Evolutionary conservation across 1,140 invertebrate genomes (phyloP).

Genomic region (Yoshiicerus persimilis): DNA sequence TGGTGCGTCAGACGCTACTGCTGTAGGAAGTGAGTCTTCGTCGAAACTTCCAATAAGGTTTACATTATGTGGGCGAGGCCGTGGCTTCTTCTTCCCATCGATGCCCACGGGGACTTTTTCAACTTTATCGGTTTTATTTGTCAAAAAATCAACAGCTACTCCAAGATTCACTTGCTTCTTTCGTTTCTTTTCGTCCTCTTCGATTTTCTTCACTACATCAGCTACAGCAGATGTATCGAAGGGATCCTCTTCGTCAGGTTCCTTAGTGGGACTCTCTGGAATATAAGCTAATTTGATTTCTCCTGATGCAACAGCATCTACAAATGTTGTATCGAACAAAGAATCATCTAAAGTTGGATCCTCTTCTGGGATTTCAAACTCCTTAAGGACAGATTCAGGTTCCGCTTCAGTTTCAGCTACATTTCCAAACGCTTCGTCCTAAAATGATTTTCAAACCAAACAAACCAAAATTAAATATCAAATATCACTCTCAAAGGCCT

Average conservation of each 20-base stretch:
- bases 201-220: conserved; percentile 74
- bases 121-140: conserved; percentile 60
- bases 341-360: conserved; percentile 41
- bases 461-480: too few relatives aligned
- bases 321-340: conserved; percentile 77
- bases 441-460: conserved; percentile 45
- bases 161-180: conserved; percentile 79
- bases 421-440: conserved; percentile 51
- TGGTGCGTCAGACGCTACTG: background rate
- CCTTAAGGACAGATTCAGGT: conserved; percentile 58
- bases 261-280: conserved; percentile 71
- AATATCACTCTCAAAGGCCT: background rate
- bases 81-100: conserved; percentile 30
- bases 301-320: conserved; percentile 78
- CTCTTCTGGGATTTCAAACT: conserved; percentile 73
- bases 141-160: conserved; percentile 79
- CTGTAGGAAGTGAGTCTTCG: background rate
- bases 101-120: background rate
- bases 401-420: background rate
- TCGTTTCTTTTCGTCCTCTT: conserved; percentile 63
- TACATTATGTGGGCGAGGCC: conserved; percentile 44
- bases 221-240: conserved; percentile 86
- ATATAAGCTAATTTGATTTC: conserved; percentile 84
- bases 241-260: conserved; percentile 71
- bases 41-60: conserved; percentile 47